Evolutionary conservation across 92 coral and sea anemone genomes (phyloP), one percentile per base, ranked within the genome.

Genomic region (Paramuricea clavata): DNA sequence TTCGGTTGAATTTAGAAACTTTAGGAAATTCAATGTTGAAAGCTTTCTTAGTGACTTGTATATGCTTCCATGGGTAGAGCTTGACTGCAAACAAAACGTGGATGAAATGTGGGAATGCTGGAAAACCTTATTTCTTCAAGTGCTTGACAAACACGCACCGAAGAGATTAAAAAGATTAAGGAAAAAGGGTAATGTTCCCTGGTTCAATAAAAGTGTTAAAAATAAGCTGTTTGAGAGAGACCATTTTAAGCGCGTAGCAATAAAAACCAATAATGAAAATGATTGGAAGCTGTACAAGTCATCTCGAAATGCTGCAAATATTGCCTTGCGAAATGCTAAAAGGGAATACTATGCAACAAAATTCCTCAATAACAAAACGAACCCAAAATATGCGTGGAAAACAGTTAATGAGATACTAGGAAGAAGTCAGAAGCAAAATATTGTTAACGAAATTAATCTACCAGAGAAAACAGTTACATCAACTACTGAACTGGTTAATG

Each of bases 1-100:
- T 67, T 67, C 27, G 17, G 73, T 67, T 67, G 73, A 67, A 25
- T 19, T 67, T 25, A 67, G 73, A 34, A 73, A 73, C 54, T 73
- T 34, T 73, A 73, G 54, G 23, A 73, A 73, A 47, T 73, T 73
- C 27, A 73, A 34, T 73, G 79, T 13, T 73, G 57, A 30, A 73
- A 34, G 79, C 79, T 73, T 73, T 73, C 73, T 67, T 19, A 67
- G 31, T 67, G 73, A 67, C 31, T 25, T 67, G 27, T 67, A 67
- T 67, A 67, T 67, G 73, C 25, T 67, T 25, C 73, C 73, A 19
- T 67, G 73, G 73, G 73, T 25, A 25, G 73, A 67, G 31, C 73
- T 67, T 19, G 73, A 67, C 31, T 19, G 31, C 10, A 39, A 39
- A 39, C 44, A 4, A 39, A 39, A 39, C 10, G 44, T 39, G 4